Evolutionary conservation across 2,888 invertebrate genomes (phyloP), one percentile per base, ranked within the genome.

Genomic region (Morpho deidamia): DNA sequence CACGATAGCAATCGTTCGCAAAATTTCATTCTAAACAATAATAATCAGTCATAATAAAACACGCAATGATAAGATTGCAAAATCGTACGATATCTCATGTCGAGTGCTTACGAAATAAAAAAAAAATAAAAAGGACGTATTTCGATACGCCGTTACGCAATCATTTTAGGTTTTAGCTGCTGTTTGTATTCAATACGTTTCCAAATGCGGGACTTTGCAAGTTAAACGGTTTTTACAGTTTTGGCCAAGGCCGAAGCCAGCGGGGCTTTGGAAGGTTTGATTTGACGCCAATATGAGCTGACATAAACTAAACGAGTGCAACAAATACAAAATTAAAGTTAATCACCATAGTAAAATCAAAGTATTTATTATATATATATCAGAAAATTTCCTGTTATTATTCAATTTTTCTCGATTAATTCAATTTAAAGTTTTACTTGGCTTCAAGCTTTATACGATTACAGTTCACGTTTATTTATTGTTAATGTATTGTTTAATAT

Each of bases 51-150:
- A 56, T 55, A 60, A 42, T 49, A 49, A 49, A 42, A 41, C 41
- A 57, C 46, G 55, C 58, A 53, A 39, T 42, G 81, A 84, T 84
- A 77, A 84, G 83, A 84, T 83, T 77, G 69, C 61, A 65, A 70
- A 77, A 77, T 81, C 78, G 72, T 75, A 76, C 74, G 81, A 83
- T 56, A 55, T 59, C 57, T 44, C 43, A 43, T 33, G 14, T 61
- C 47, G 45, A 56, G 52, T 57, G 49, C 54, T 59, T 63, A 64
- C 53, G 51, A 61, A 55, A 59, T 44, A 43, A 48, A 55, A 41
- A 38, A 49, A 41, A n/a, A 39, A 58, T 48, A 46, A 53, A 54
- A 56, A 60, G 44, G 41, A 45, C 41, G 40, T 33, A 51, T 50
- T 53, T 14, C 47, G 48, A 53, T 41, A 52, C 11, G 45, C 40